Evolutionary conservation across 2,888 invertebrate species (phyloP).

Genomic region (Phyllotreta striolata): DNA sequence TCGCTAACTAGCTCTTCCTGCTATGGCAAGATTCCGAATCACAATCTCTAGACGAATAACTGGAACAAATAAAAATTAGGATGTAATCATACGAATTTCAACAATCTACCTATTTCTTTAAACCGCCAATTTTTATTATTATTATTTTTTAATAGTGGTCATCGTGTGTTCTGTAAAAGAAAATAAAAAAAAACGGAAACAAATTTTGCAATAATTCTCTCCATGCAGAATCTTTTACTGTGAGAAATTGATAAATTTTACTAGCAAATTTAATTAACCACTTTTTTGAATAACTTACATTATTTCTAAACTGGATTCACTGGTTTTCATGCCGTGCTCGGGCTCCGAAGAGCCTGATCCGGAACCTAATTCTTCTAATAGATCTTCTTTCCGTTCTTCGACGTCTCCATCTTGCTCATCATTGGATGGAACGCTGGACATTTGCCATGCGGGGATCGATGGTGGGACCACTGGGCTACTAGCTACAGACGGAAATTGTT

Average conservation of each 20-base stretch:
- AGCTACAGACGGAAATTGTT: conserved; percentile 78
- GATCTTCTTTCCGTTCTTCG: conserved; percentile 66
- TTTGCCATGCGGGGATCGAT: conserved; percentile 84
- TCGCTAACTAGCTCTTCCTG: conserved; percentile 43
- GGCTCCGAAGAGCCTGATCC: conserved; percentile 74
- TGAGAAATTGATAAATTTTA: conserved; percentile 5
- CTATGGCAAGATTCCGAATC: conserved; percentile 50
- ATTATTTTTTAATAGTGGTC: conserved; percentile 21
- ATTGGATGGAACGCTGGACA: conserved; percentile 68
- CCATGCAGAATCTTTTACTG: neutral
- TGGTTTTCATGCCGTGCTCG: conserved; percentile 77
- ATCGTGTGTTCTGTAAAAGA: conserved; percentile 37
- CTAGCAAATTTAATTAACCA: neutral
- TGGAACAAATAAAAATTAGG: conserved; percentile 40
- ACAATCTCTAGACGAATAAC: conserved; percentile 51
- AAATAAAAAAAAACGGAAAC: conserved; percentile 6
- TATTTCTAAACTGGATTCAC: conserved; percentile 78
- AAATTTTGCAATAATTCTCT: conserved; percentile 15
- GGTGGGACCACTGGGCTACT: conserved; percentile 69
- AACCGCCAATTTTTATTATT: too few species aligned
- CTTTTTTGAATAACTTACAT: conserved; percentile 64
- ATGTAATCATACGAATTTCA: neutral
- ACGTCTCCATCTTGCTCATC: conserved; percentile 58
- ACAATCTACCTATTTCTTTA: too few species aligned
- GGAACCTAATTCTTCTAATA: conserved; percentile 61